Conservation (phyloP, 2,888 invertebrate species). For the Unio delphinus region DNA sequence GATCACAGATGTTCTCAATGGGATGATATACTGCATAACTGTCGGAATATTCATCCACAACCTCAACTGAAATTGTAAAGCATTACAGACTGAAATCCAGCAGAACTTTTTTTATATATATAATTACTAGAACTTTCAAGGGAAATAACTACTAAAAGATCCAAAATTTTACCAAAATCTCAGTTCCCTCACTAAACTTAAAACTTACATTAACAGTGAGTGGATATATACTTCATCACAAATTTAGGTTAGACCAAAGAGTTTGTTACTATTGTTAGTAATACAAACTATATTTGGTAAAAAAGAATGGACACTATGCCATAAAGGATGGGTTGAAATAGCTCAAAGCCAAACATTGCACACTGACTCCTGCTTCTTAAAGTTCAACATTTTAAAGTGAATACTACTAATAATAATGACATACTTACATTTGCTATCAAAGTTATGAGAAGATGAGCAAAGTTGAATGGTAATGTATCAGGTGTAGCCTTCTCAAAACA, state of each 20-base stretch:
- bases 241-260: too few relatives aligned
- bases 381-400: neutral
- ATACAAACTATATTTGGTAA: too few relatives aligned
- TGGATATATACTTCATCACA: too few relatives aligned
- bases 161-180: too few relatives aligned
- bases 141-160: too few relatives aligned
- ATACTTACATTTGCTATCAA: constrained; percentile 84
- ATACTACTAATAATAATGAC: neutral
- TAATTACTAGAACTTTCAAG: too few relatives aligned
- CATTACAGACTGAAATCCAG: constrained; percentile 3
- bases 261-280: too few relatives aligned
- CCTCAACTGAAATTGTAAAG: constrained; percentile 76
- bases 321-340: too few relatives aligned
- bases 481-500: constrained; percentile 86
- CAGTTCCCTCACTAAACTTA: too few relatives aligned
- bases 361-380: neutral
- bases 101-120: neutral
- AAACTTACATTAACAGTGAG: too few relatives aligned
- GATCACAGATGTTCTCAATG: constrained; percentile 87
- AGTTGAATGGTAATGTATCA: constrained; percentile 84
- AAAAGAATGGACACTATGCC: too few relatives aligned
- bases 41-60: constrained; percentile 94
- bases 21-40: constrained; percentile 89
- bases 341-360: neutral
- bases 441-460: constrained; percentile 92